Evolutionary conservation across 2,113 vertebrate genomes (phyloP), one percentile per base, ranked within the genome.

Genomic region (Hassar affinis): DNA sequence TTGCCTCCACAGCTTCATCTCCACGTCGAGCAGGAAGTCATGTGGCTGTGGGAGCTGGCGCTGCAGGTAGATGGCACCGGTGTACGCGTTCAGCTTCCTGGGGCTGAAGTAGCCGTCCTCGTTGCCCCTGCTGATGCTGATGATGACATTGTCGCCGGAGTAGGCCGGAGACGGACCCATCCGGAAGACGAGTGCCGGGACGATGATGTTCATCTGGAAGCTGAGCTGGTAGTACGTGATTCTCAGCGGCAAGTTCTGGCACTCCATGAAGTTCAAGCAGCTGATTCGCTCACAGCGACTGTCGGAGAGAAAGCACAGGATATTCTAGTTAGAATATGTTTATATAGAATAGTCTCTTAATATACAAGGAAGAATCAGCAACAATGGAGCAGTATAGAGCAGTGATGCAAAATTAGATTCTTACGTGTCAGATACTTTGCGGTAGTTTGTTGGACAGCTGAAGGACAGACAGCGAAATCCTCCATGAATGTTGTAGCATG

Each of bases 1-100:
- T 92, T 96, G 97, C 45, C 97, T 95, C 95, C 96, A 98, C 3
- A 99, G 95, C 88, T 96, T 97, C 97, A 99, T 98, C 89, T 98
- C 97, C 49, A 97, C 96, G 0, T 95, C 94, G 76, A 98, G 82
- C 38, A 96, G 86, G 87, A 99, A 98, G 92, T 99, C 97, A 81
- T 92, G 94, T 0, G 96, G 95, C 80, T 94, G 92, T 18, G 89
- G 93, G 54, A 96, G 95, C 18, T 96, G 91, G 6, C 95, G 93
- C 87, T 97, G 95, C 74, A 98, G 90, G 84, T 93, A 96, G 18
- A 99, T 95, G 0, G 97, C 93, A 1, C 98, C 97, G 0, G 96
- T 98, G 92, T 97, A 97, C 8, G 96, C 83, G 20, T 96, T 97
- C 51, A 97, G 95, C 83, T 96, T 94, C 57, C 95, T 92, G 1